Conservation (phyloP, 1,140 invertebrate species). For the Zaprionus ghesquierei region DNA sequence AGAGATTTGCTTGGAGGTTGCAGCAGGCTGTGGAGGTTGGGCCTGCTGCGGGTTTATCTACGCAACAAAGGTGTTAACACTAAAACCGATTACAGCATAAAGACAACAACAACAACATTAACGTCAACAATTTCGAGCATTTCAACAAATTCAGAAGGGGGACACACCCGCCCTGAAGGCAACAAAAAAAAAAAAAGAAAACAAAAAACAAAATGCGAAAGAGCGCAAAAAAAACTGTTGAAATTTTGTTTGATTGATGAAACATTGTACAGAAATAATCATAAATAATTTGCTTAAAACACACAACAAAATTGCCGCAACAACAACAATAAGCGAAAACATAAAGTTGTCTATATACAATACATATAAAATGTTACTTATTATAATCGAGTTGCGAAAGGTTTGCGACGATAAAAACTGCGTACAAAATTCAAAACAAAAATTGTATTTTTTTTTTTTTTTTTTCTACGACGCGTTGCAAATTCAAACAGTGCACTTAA, state of each 20-base stretch:
- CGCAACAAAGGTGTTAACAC: slow-evolving; percentile 47
- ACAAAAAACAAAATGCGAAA: slow-evolving; percentile 25
- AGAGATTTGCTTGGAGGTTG: slow-evolving; percentile 30
- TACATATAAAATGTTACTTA: slow-evolving; percentile 14
- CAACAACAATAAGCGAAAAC: slow-evolving; percentile 10
- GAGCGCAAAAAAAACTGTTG: slow-evolving; percentile 46
- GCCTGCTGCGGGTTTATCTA: slow-evolving; percentile 20
- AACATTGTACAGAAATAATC: slow-evolving; percentile 69
- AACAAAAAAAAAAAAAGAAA: slow-evolving; percentile 1
- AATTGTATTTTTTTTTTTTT: slow-evolving; percentile 5
- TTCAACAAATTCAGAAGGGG: slow-evolving; percentile 9
- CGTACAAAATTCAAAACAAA: slow-evolving; percentile 19
- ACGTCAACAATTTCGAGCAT: background rate
- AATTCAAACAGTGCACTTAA: slow-evolving; percentile 63
- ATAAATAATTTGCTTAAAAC: slow-evolving; percentile 65
- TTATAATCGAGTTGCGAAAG: slow-evolving; percentile 42
- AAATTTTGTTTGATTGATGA: slow-evolving; percentile 72
- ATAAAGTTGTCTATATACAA: slow-evolving; percentile 26
- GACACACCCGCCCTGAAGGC: slow-evolving; percentile 29
- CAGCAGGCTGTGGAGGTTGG: slow-evolving; percentile 22
- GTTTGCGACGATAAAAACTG: slow-evolving; percentile 16
- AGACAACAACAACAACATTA: slow-evolving; percentile 5
- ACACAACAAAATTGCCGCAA: slow-evolving; percentile 8
- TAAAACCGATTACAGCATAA: slow-evolving; percentile 49
- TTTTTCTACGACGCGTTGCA: slow-evolving; percentile 42